A percentile compares a stretch with the other conserved stretches of the same genome.
phyloP scores from a whole-genome alignment of 2,797 vertebrate genomes.

The Caiman crocodilus region DNA sequence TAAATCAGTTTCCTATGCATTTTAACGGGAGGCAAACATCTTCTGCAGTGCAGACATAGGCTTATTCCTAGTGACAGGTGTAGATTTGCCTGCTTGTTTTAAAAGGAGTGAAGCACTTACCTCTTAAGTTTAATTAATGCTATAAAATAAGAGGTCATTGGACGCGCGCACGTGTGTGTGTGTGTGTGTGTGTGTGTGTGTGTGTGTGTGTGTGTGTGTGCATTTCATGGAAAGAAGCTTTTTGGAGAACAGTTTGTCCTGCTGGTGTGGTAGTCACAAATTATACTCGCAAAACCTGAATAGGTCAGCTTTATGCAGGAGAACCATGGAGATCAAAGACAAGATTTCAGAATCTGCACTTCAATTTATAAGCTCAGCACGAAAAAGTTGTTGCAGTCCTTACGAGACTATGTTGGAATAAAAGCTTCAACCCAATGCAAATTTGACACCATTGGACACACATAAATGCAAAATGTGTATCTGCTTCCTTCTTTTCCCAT shows the following conservation, averaged over 20 bases:
- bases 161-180: background rate
- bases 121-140: background rate
- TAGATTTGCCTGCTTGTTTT: background rate
- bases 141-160: background rate
- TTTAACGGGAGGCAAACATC: background rate
- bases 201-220: background rate
- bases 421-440: slow-evolving; percentile 37
- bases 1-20: background rate
- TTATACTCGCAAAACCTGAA: background rate
- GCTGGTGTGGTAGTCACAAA: background rate
- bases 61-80: background rate
- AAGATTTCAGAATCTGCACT: background rate
- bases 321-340: background rate
- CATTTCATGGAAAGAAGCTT: background rate
- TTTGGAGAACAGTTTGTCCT: background rate
- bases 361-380: background rate
- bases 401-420: background rate
- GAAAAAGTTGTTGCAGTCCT: background rate
- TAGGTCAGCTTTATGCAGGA: background rate
- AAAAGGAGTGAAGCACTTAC: background rate
- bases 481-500: slow-evolving; percentile 1
- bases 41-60: background rate
- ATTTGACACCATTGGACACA: slow-evolving; percentile 24
- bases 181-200: too few species aligned
- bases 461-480: slow-evolving; percentile 55